Evolutionary conservation across 1,140 invertebrate species (phyloP).

Genomic region (Atta cephalotes): DNA sequence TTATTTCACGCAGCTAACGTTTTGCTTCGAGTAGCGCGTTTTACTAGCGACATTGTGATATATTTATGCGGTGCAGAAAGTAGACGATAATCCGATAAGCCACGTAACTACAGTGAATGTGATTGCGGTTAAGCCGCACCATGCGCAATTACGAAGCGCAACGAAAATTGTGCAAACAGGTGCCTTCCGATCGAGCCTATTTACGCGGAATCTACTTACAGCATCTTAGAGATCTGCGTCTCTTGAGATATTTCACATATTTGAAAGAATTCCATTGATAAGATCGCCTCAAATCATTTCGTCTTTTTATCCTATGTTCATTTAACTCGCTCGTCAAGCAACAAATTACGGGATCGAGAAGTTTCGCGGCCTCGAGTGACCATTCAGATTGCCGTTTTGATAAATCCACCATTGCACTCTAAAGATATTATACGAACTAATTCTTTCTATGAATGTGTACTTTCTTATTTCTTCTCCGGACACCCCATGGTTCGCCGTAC

Average conservation of each 20-base stretch:
- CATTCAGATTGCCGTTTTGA: constrained; percentile 7
- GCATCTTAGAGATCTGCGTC: not conserved
- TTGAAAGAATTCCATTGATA: not conserved
- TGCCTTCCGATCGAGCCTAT: constrained; percentile 17
- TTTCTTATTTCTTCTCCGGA: not conserved
- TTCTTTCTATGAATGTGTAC: constrained; percentile 24
- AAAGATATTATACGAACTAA: constrained; percentile 18
- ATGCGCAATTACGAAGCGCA: constrained; percentile 42
- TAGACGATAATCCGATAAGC: constrained; percentile 65
- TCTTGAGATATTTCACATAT: constrained; percentile 19
- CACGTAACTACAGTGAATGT: constrained; percentile 59
- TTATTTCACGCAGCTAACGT: constrained; percentile 9
- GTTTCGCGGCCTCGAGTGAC: not conserved
- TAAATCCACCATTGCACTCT: constrained; percentile 1
- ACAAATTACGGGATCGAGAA: constrained; percentile 8
- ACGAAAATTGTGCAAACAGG: constrained; percentile 50
- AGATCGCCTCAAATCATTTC: not conserved
- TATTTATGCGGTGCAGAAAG: constrained; percentile 60
- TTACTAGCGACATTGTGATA: not conserved
- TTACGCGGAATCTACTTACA: not conserved
- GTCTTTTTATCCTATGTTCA: not conserved
- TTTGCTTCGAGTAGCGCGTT: constrained; percentile 5
- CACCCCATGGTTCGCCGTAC: not conserved
- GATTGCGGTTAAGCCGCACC: constrained; percentile 52
- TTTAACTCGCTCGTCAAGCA: constrained; percentile 15